Conservation (phyloP, 2,888 invertebrate genomes). For the Isoperla grammatica region DNA sequence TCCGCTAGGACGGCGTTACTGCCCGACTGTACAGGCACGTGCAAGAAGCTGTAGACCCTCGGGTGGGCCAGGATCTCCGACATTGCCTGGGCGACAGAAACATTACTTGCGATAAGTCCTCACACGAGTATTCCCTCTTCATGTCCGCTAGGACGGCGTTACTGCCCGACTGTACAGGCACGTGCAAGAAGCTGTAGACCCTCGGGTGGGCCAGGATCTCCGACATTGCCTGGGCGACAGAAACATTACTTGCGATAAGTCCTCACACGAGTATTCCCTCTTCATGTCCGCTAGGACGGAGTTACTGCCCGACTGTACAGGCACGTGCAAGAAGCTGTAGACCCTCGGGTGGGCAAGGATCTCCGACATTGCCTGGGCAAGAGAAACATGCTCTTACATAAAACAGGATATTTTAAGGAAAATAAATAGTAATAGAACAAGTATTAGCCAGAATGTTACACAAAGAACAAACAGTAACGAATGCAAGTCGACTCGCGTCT, state of each 20-base stretch:
- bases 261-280: neutral
- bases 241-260: neutral
- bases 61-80: conserved; percentile 82
- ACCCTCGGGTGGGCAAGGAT: conserved; percentile 85
- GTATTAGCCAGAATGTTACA: too few relatives aligned
- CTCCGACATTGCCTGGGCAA: conserved; percentile 72
- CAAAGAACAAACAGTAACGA: too few relatives aligned
- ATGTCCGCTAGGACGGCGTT: conserved; percentile 90
- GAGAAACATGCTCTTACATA: too few relatives aligned
- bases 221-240: conserved; percentile 61
- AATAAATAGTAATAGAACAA: too few relatives aligned
- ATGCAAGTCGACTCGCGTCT: too few relatives aligned
- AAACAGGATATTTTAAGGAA: too few relatives aligned
- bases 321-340: conserved; percentile 94
- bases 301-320: conserved; percentile 94
- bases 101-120: neutral
- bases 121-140: conserved; percentile 68
- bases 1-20: conserved; percentile 89
- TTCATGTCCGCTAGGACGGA: neutral
- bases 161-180: conserved; percentile 97
- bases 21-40: conserved; percentile 97
- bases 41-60: conserved; percentile 89
- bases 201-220: conserved; percentile 79
- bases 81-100: conserved; percentile 55
- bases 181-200: conserved; percentile 93